Percentiles rank a stretch among this genome's conserved stretches.
phyloP scores from a whole-genome alignment of 2,888 invertebrate genomes.

The Dexiosoma caninum region DNA sequence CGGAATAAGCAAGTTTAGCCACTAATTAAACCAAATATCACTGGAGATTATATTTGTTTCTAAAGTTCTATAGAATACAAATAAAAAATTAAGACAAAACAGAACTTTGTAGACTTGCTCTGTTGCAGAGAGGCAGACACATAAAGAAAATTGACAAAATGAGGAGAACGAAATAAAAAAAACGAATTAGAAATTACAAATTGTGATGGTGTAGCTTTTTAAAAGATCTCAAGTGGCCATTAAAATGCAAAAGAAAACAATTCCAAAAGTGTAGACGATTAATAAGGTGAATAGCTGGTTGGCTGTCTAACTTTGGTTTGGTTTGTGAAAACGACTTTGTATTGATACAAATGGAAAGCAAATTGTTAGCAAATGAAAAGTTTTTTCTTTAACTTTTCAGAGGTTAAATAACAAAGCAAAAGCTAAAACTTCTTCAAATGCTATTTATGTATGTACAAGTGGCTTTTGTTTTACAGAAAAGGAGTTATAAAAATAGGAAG shows the following conservation, averaged over 20 bases:
- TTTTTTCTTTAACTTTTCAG: conserved; percentile 19
- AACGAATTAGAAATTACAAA: not conserved
- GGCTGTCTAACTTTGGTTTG: not conserved
- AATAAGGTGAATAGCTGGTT: conserved; percentile 19
- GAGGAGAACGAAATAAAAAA: not conserved
- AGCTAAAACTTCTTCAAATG: not conserved
- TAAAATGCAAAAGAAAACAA: conserved; percentile 19
- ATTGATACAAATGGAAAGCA: conserved; percentile 23
- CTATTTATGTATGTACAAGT: conserved; percentile 16
- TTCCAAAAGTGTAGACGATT: conserved; percentile 43
- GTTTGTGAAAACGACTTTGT: not conserved
- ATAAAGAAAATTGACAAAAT: not conserved
- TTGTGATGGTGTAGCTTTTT: not conserved
- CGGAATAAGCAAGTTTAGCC: not conserved
- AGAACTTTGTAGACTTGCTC: conserved; percentile 17
- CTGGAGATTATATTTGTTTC: not conserved
- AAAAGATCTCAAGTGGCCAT: conserved; percentile 52
- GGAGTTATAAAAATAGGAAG: conserved; percentile 7
- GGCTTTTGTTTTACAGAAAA: conserved; percentile 33
- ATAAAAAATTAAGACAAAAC: not conserved
- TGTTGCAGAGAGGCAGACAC: not conserved
- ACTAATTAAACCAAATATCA: not conserved
- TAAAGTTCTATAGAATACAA: not conserved
- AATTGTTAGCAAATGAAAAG: not conserved
- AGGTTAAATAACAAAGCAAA: conserved; percentile 17